phyloP scores from a whole-genome alignment of 2,888 invertebrate species.

The Drosophila testacea region DNA sequence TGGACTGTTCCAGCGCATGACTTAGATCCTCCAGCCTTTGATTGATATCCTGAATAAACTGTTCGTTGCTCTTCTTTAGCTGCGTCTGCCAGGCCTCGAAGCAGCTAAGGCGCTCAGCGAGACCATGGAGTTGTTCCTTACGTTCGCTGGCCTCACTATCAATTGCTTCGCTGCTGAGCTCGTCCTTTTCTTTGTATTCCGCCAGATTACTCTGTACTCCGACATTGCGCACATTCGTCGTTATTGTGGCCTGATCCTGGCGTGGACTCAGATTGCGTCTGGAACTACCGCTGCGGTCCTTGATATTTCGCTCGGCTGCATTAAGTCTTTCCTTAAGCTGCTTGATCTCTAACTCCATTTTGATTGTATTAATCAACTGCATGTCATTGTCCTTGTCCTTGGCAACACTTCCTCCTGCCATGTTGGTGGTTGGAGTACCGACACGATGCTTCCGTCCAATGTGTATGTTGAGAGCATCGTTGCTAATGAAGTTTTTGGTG shows the following conservation, averaged over 20 bases:
- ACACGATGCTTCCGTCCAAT: slow-evolving; percentile 80
- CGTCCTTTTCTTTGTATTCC: slow-evolving; percentile 76
- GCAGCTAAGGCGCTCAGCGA: slow-evolving; percentile 67
- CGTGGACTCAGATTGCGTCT: slow-evolving; percentile 38
- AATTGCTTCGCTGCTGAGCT: slow-evolving; percentile 42
- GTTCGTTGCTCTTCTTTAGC: slow-evolving; percentile 69
- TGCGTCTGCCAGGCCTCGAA: slow-evolving; percentile 76
- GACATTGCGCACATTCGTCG: slow-evolving; percentile 54
- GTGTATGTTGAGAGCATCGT: slow-evolving; percentile 83
- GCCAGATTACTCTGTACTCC: slow-evolving; percentile 74
- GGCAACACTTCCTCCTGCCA: slow-evolving; percentile 17
- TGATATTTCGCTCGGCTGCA: slow-evolving; percentile 87
- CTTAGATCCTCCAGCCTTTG: slow-evolving; percentile 68
- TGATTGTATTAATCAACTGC: slow-evolving; percentile 87
- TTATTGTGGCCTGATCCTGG: slow-evolving; percentile 44
- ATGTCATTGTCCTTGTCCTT: slow-evolving; percentile 81
- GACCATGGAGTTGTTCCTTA: slow-evolving; percentile 63
- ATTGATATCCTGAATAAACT: slow-evolving; percentile 74
- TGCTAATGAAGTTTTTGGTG: slow-evolving; percentile 84
- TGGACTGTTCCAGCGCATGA: slow-evolving; percentile 59
- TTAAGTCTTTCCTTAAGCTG: slow-evolving; percentile 88
- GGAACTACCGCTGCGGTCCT: slow-evolving; percentile 60
- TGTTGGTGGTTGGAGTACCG: slow-evolving; percentile 51
- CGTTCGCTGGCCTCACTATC: slow-evolving; percentile 60
- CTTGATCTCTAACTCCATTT: slow-evolving; percentile 88